Conservation (phyloP, 2,888 invertebrate genomes). For the Frankliniella fusca region DNA sequence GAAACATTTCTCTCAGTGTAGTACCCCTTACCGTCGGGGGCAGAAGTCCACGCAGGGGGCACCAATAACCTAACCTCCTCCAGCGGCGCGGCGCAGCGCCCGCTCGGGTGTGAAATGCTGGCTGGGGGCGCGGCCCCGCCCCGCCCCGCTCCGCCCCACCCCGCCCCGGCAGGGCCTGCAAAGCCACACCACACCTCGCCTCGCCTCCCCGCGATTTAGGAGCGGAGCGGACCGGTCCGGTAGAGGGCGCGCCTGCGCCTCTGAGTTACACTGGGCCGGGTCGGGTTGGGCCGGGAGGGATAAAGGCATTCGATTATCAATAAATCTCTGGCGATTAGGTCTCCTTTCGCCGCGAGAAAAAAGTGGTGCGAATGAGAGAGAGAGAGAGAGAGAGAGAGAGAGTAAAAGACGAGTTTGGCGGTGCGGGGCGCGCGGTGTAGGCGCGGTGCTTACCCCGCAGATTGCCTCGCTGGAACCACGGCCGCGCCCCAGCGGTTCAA, state of each 20-base stretch:
- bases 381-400: background rate
- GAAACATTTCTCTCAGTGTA: no score
- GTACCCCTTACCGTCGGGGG: no score
- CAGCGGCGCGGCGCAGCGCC: background rate
- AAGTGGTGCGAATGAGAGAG: background rate
- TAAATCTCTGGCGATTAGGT: constrained; percentile 23
- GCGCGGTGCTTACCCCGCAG: constrained; percentile 15
- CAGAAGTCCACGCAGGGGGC: no score
- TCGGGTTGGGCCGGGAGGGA: background rate
- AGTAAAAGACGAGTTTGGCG: background rate
- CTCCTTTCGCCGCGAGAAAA: background rate
- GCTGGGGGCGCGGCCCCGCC: background rate
- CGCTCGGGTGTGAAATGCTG: background rate
- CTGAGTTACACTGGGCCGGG: background rate
- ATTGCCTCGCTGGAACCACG: background rate
- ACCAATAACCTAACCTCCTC: background rate
- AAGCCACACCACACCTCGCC: background rate
- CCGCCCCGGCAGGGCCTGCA: background rate
- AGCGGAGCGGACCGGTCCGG: background rate
- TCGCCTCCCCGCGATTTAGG: background rate
- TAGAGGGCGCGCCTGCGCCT: background rate
- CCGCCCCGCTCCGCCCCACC: background rate
- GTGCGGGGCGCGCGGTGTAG: background rate
- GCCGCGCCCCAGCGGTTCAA: background rate
- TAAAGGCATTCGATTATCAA: constrained; percentile 23